Conservation (phyloP, 2,888 invertebrate genomes). For the Cheilosia variabilis region DNA sequence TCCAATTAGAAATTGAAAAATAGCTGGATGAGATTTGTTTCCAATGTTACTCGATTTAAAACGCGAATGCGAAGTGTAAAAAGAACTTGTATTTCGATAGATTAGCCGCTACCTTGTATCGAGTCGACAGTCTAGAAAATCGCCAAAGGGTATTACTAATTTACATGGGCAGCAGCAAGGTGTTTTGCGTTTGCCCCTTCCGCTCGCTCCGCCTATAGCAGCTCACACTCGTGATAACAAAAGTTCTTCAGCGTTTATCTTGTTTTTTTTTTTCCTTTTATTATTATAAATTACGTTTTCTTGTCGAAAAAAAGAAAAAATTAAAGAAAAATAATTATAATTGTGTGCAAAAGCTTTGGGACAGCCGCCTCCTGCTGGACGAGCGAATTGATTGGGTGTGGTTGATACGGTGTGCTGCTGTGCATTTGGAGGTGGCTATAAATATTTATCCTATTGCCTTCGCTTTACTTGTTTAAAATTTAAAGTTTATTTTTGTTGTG, state of each 20-base stretch:
- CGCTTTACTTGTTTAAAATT: conserved; percentile 3
- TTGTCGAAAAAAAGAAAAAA: conserved; percentile 38
- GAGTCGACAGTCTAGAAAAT: conserved; percentile 14
- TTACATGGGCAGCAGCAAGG: conserved; percentile 53
- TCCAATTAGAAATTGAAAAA: conserved; percentile 36
- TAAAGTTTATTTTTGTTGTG: not conserved
- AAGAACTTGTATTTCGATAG: conserved; percentile 11
- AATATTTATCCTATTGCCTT: conserved; percentile 4
- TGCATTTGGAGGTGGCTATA: conserved; percentile 32
- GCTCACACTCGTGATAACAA: conserved; percentile 66
- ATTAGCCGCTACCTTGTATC: conserved; percentile 5
- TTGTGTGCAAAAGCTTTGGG: conserved; percentile 62
- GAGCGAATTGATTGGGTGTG: conserved; percentile 68
- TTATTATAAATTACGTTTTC: conserved; percentile 42
- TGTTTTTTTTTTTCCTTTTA: conserved; percentile 27
- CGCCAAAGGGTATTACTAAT: conserved; percentile 25
- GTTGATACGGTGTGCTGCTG: conserved; percentile 58
- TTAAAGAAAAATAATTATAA: conserved; percentile 42
- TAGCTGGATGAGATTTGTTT: conserved; percentile 5
- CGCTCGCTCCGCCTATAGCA: conserved; percentile 4
- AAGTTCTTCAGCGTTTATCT: conserved; percentile 65
- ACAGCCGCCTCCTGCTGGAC: conserved; percentile 47
- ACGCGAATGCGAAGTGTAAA: not conserved
- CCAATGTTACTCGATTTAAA: conserved; percentile 9
- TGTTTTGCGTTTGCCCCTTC: conserved; percentile 24